Evolutionary conservation across 2,797 vertebrate genomes (phyloP).

Genomic region (Sardinella longiceps): DNA sequence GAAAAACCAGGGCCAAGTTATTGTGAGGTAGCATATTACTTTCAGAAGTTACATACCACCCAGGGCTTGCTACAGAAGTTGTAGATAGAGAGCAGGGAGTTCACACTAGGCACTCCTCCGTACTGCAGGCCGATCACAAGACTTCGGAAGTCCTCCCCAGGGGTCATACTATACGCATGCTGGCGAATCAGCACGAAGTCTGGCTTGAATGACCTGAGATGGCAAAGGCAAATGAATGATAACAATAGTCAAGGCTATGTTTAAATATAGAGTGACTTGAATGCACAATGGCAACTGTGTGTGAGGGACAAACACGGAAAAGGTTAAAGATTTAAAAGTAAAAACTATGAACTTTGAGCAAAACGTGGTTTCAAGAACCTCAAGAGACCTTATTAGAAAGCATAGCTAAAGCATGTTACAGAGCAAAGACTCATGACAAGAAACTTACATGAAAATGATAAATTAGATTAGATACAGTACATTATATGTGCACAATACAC

Average conservation of each 20-base stretch:
- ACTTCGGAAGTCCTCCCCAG: constrained; percentile 91
- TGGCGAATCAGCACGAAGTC: constrained; percentile 94
- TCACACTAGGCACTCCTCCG: constrained; percentile 81
- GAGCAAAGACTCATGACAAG: no score
- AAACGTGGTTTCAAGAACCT: no score
- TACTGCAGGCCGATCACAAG: constrained; percentile 93
- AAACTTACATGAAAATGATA: no score
- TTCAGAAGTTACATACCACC: constrained; percentile 67
- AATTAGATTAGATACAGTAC: no score
- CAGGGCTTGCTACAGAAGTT: constrained; percentile 99
- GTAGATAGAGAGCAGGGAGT: constrained; percentile 95
- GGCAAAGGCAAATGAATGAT: constrained; percentile 19
- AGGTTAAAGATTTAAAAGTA: background rate
- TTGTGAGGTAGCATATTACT: no score
- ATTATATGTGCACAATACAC: background rate
- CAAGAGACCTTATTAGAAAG: background rate
- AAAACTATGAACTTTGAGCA: background rate
- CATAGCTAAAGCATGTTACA: background rate
- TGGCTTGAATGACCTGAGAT: constrained; percentile 88
- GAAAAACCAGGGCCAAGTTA: no score
- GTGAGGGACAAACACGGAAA: background rate
- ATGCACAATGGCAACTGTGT: background rate
- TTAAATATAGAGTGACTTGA: background rate
- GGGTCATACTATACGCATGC: constrained; percentile 93
- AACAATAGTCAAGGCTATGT: background rate